These are phyloP conservation scores for Tauraco erythrolophus DNA, from an alignment of 2,113 vertebrate genomes.

Conservation along the genomic window DNA sequence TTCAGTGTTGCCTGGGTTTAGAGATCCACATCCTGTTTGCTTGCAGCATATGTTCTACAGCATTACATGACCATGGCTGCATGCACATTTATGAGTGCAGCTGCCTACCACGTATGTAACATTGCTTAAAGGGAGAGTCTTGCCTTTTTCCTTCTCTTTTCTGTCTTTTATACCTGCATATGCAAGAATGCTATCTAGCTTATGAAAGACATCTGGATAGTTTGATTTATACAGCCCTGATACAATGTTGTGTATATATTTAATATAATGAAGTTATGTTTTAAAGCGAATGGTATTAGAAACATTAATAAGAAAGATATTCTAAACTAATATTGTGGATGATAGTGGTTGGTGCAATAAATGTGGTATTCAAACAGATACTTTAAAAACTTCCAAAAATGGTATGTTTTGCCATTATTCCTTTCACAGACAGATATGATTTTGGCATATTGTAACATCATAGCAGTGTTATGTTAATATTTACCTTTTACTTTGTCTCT, in stretches of 20 bases:
- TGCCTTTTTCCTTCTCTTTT: neutral
- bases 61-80: neutral
- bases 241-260: neutral
- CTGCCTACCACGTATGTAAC: neutral
- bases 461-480: slow-evolving; percentile 58
- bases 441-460: slow-evolving; percentile 33
- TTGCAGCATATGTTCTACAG: neutral
- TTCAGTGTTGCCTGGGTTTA: neutral
- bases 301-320: neutral
- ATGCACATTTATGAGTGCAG: neutral
- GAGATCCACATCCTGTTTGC: neutral
- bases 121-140: neutral
- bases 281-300: neutral
- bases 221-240: neutral
- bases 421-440: slow-evolving; percentile 30
- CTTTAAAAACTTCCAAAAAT: slow-evolving; percentile 53
- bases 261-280: neutral
- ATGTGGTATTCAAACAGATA: neutral
- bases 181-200: neutral
- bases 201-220: neutral
- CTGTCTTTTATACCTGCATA: neutral
- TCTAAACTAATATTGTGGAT: neutral
- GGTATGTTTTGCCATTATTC: slow-evolving; percentile 26
- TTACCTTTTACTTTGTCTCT: slow-evolving; percentile 54
- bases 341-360: neutral